Base-by-base conservation (phyloP, 2,797 vertebrate genomes). In the Chanos chanos region DNA sequence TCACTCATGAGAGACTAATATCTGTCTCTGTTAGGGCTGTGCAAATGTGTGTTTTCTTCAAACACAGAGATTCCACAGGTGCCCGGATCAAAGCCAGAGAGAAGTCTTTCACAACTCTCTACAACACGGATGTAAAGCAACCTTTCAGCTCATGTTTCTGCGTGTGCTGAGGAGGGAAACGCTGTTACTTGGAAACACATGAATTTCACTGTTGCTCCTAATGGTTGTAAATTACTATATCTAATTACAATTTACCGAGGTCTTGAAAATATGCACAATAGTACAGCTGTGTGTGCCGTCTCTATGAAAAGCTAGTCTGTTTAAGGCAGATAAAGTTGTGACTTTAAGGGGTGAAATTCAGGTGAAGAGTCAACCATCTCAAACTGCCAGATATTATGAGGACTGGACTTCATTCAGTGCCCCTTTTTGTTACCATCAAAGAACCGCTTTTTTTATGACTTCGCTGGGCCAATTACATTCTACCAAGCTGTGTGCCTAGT, bases 361-460 rank as follows among this genome's bases (percentile, higher is more conserved):
- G 50, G 8, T 15, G 2, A 63, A 45, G 21, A 5, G 15, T 54
- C 16, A 36, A 22, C 28, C 3, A 37, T 22, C 5, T 41, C 27
- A 43, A 28, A n/a, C 50, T 22, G 15, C 57, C 19, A 56, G 41
- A 64, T 64, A 56, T 56, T 19, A 31, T n/a, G n/a, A n/a, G n/a
- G n/a, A n/a, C n/a, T n/a, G n/a, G n/a, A n/a, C n/a, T n/a, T n/a
- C n/a, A n/a, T n/a, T n/a, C n/a, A n/a, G n/a, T n/a, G n/a, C n/a
- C n/a, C n/a, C n/a, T n/a, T n/a, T n/a, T n/a, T n/a, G n/a, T n/a
- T n/a, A n/a, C n/a, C n/a, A n/a, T n/a, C n/a, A n/a, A n/a, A n/a
- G n/a, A n/a, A n/a, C n/a, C n/a, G n/a, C n/a, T n/a, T n/a, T n/a
- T n/a, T n/a, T n/a, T n/a, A n/a, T n/a, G n/a, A n/a, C n/a, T n/a